Percentiles rank a stretch among this genome's conserved stretches.
Conservation (phyloP, 2,113 vertebrate species). For the Saguinus midas region DNA sequence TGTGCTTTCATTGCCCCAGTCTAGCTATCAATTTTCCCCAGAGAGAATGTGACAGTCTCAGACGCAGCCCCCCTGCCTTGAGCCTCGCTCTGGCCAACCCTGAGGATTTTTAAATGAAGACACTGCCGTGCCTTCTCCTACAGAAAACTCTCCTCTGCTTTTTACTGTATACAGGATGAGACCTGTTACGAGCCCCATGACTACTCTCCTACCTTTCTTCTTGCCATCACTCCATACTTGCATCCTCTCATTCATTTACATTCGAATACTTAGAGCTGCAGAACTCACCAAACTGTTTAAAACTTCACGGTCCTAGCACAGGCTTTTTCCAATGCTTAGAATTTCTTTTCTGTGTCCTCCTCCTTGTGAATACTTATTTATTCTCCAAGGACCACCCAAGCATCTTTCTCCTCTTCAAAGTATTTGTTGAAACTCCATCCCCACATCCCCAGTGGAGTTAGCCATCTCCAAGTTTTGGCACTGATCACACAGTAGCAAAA, state of each 20-base stretch:
- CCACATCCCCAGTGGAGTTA: background rate
- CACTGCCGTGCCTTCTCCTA: background rate
- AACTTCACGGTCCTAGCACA: background rate
- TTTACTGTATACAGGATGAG: background rate
- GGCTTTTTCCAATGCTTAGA: background rate
- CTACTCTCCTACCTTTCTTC: background rate
- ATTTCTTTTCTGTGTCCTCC: background rate
- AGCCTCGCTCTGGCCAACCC: background rate
- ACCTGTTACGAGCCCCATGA: accelerated
- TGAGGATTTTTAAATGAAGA: background rate
- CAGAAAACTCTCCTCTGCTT: background rate
- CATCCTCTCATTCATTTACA: background rate
- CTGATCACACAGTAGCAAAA: background rate
- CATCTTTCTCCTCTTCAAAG: background rate
- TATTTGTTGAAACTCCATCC: background rate
- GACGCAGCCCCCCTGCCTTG: background rate
- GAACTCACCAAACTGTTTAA: background rate
- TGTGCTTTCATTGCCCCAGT: background rate
- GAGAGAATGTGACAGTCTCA: background rate
- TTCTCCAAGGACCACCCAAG: background rate
- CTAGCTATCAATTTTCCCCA: background rate
- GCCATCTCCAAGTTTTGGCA: background rate
- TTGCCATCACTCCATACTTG: background rate
- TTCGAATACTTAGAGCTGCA: background rate
- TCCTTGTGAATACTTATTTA: background rate